phyloP scores from a whole-genome alignment of 2,113 vertebrate genomes.

The Plecotus auritus region DNA sequence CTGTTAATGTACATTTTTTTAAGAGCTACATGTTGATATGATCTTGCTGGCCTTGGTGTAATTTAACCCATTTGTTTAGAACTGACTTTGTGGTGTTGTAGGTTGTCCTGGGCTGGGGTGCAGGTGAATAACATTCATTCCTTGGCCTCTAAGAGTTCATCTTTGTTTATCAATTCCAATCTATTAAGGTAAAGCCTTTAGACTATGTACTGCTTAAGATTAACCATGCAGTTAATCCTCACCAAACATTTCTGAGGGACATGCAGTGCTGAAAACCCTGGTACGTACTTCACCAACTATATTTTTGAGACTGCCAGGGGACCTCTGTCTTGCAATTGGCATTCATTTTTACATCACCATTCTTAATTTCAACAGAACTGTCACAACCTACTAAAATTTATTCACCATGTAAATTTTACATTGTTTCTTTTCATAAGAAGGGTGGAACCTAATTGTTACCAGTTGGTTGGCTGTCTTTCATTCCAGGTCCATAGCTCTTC shows the following conservation, averaged over 20 bases:
- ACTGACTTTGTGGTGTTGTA: constrained; percentile 1
- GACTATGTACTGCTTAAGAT: background rate
- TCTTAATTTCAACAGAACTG: background rate
- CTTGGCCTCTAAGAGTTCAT: background rate
- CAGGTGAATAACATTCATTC: background rate
- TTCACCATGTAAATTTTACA: background rate
- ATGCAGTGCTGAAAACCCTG: background rate
- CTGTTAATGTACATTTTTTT: background rate
- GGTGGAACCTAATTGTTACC: background rate
- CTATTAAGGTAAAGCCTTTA: background rate
- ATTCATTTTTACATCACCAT: background rate
- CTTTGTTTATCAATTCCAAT: background rate
- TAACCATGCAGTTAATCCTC: background rate
- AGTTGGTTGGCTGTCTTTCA: background rate
- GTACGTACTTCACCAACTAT: background rate
- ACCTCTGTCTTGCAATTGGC: background rate
- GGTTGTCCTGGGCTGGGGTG: background rate
- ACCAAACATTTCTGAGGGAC: background rate
- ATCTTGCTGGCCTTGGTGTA: background rate
- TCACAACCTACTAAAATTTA: background rate
- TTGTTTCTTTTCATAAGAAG: background rate
- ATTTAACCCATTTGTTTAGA: background rate
- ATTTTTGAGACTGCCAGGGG: background rate
- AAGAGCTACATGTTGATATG: background rate
- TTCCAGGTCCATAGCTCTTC: background rate